Evolutionary conservation across 2,888 invertebrate genomes (phyloP), one percentile per base, ranked within the genome.

Genomic region (Harpagoxenus sublaevis): DNA sequence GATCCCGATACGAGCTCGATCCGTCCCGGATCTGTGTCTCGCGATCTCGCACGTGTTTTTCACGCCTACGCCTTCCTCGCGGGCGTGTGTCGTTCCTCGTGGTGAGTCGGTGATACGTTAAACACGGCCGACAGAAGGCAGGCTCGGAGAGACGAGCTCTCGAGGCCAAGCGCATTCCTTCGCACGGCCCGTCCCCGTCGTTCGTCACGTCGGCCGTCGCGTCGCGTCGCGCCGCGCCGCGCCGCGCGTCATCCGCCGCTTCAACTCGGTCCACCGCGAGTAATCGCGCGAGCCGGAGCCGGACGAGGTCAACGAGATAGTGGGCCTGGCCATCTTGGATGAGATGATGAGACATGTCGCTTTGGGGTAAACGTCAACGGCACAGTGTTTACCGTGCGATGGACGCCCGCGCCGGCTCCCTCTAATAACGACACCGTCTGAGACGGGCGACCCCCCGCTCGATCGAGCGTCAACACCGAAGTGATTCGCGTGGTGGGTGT

Each of bases 251-350:
- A 0, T 42, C 8, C 42, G 42, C 42, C 28, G 15, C 42, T 9
- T 42, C 42, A 9, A 42, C 42, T 65, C 65, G 15, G 2, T 2
- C 35, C 42, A 10, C n/a, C 42, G 18, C 60, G 28, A 42, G 9
- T 42, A 42, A 42, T 45, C 18, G 23, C 35, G 23, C 12, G 42
- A 12, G 0, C 18, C 45, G 28, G 42, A 48, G 0, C 18, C 45
- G 28, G 42, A 48, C 60, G 70, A 71, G 74, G 62, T 87, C 84
- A 73, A 86, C 86, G 79, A 63, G 42, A 71, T 45, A 18, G 51
- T 8, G 77, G 15, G 65, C 85, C 85, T 92, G 91, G 94, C 93
- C 93, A 93, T 93, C 93, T 93, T 93, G 93, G 89, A 92, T 92
- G 51, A 92, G 93, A 92, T 91, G 89, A 92, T 92, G 51, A 92